phyloP scores from a whole-genome alignment of 37 sponge, comb jelly and placozoan species.

The Lycopodina hypogea region DNA sequence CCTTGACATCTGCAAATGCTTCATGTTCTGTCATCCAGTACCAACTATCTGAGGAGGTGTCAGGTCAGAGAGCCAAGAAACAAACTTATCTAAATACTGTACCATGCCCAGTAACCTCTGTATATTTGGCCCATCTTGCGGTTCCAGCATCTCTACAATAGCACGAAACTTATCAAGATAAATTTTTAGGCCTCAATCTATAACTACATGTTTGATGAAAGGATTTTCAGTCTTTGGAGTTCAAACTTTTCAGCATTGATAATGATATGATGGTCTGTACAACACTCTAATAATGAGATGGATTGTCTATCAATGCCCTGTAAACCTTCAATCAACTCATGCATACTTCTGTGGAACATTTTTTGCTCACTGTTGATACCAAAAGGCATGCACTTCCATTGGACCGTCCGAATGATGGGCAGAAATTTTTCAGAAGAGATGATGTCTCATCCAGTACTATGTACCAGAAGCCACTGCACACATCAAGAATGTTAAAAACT shows the following conservation, averaged over 20 bases:
- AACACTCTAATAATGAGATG: slow-evolving; percentile 19
- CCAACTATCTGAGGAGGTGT: slow-evolving; percentile 10
- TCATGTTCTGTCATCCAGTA: slow-evolving; percentile 12
- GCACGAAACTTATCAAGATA: slow-evolving; percentile 8
- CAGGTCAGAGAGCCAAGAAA: slow-evolving; percentile 44
- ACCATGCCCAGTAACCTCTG: slow-evolving; percentile 32
- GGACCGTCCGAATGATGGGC: slow-evolving; percentile 52
- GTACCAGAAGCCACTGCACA: slow-evolving; percentile 60
- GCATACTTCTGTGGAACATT: slow-evolving; percentile 51
- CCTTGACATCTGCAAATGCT: slow-evolving; percentile 7
- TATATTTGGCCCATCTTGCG: too few species aligned
- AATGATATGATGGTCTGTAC: slow-evolving; percentile 13
- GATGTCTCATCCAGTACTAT: slow-evolving; percentile 46
- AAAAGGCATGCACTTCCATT: slow-evolving; percentile 39
- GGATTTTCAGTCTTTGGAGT: not conserved
- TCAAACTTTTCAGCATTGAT: slow-evolving; percentile 26
- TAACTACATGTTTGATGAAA: slow-evolving; percentile 11
- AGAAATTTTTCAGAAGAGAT: slow-evolving; percentile 52
- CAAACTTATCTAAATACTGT: slow-evolving; percentile 48
- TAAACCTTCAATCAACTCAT: slow-evolving; percentile 40
- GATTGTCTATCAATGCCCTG: slow-evolving; percentile 27
- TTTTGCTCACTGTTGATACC: slow-evolving; percentile 54
- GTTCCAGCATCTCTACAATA: slow-evolving; percentile 33
- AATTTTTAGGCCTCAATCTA: slow-evolving; percentile 1
- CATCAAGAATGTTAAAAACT: slow-evolving; percentile 63